Base-by-base conservation (phyloP, 2,113 vertebrate genomes). In the Protobothrops mucrosquamatus region DNA sequence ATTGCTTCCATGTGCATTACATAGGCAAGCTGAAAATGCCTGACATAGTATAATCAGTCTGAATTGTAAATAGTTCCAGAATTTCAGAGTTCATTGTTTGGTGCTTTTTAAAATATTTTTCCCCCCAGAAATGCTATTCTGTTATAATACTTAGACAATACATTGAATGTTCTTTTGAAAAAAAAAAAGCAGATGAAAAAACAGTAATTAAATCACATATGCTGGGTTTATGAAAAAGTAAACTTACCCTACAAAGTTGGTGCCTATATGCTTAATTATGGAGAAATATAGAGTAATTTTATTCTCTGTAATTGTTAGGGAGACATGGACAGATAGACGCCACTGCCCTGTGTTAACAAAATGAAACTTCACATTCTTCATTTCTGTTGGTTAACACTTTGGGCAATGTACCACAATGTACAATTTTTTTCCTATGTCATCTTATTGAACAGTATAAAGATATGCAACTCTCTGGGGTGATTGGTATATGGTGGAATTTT, bases 301-400 rank as follows among this genome's bases (percentile, higher is more conserved):
- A 74, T 34, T 85, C 26, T 85, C 52, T 89, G 14, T 81, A 85
- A 89, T 74, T 34, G 87, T 39, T 74, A 89, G 29, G 61, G 15
- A 29, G 3, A 29, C n/a, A n/a, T n/a, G 46, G 87, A 89, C 48
- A 18, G 12, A 87, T 12, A 69, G 91, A 87, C 39, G 93, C 11
- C 11, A 89, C 18, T 57, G 34, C 43, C 92, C 0, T 0, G 89
- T 86, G 94, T n/a, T 34, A 87, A 93, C 46, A 92, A 3, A 74
- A 24, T 56, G 57, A 59, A 48, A 74, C 23, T 39, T 7, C 9
- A 46, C 81, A 51, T 29, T 91, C 29, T 57, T 93, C 23, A 12
- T 92, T 95, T 95, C 48, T 87, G 91, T 93, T 96, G 87, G 90
- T 93, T 81, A 81, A 81, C 54, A 92, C 39, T 91, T 29, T 93